Evolutionary conservation across 2,113 vertebrate species (phyloP).

Genomic region (Gallinago media): DNA sequence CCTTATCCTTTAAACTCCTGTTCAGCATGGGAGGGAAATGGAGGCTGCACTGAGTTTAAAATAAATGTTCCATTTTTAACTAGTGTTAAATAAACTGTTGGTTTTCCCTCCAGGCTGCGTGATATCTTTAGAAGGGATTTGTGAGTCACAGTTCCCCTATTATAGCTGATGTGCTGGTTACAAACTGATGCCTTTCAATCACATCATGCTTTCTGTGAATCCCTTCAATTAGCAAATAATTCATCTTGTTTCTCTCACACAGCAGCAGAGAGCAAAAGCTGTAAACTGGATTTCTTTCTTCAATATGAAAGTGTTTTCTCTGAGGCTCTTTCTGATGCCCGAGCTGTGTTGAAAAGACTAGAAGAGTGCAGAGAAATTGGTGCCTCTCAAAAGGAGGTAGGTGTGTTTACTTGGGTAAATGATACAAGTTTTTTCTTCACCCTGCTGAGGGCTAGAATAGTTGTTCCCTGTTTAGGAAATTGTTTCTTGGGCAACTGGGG

Average conservation of each 20-base stretch:
- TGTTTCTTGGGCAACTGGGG: background rate
- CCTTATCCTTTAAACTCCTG: slow-evolving; percentile 20
- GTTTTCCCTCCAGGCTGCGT: background rate
- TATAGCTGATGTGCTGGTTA: background rate
- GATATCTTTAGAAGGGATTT: slow-evolving; percentile 17
- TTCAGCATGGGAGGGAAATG: slow-evolving; percentile 20
- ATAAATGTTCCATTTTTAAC: slow-evolving; percentile 11
- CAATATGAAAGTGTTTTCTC: slow-evolving; percentile 72
- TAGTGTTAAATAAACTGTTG: slow-evolving; percentile 36
- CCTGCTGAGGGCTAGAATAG: background rate
- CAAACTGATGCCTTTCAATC: slow-evolving; percentile 23
- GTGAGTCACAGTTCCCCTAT: background rate
- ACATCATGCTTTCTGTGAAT: background rate
- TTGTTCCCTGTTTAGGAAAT: background rate
- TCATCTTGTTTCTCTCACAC: slow-evolving; percentile 34
- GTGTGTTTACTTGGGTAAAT: background rate
- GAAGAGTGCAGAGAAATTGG: slow-evolving; percentile 71
- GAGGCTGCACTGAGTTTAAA: slow-evolving; percentile 30
- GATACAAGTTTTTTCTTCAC: background rate
- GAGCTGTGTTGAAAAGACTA: slow-evolving; percentile 68
- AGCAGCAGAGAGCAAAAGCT: slow-evolving; percentile 59
- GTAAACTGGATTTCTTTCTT: slow-evolving; percentile 77
- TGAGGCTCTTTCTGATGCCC: slow-evolving; percentile 65
- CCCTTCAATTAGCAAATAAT: slow-evolving; percentile 49
- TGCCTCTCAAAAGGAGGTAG: slow-evolving; percentile 76